phyloP scores from a whole-genome alignment of 2,888 invertebrate genomes.

The Elysia crispata region DNA sequence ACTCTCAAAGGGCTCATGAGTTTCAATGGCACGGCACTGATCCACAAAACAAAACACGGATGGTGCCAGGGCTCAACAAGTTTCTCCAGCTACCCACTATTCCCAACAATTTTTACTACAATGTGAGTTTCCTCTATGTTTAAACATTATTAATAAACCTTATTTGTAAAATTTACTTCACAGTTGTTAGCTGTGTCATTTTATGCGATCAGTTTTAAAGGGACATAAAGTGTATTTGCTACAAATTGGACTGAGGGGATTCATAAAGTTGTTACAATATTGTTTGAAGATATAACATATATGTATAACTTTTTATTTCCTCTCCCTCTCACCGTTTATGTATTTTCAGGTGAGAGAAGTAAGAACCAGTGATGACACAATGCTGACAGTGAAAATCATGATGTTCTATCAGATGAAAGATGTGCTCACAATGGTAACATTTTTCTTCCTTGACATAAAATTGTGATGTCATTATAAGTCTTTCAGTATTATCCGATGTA shows the following conservation, averaged over 20 bases:
- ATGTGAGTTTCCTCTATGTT: slow-evolving; percentile 63
- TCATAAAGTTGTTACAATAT: no score
- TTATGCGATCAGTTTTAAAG: no score
- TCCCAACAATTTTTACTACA: slow-evolving; percentile 75
- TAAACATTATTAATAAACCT: no score
- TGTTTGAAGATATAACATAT: neutral
- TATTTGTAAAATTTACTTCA: no score
- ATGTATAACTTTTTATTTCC: neutral
- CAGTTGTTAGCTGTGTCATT: no score
- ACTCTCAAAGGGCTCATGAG: slow-evolving; percentile 69
- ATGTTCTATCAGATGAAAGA: slow-evolving; percentile 72
- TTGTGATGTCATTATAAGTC: no score
- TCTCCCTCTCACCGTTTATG: neutral
- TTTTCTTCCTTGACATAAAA: no score
- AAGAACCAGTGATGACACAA: slow-evolving; percentile 73
- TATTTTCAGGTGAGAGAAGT: slow-evolving; percentile 69
- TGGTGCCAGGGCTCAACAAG: slow-evolving; percentile 67
- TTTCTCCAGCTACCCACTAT: slow-evolving; percentile 70
- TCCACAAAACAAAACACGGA: slow-evolving; percentile 63
- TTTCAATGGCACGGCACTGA: slow-evolving; percentile 75
- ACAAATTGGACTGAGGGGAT: no score
- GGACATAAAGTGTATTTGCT: no score
- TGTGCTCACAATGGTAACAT: slow-evolving; percentile 71
- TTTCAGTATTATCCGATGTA: no score
- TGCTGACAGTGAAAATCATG: slow-evolving; percentile 74